phyloP scores from a whole-genome alignment of 2,888 invertebrate genomes.

The Trissonchulus latispiculum region DNA sequence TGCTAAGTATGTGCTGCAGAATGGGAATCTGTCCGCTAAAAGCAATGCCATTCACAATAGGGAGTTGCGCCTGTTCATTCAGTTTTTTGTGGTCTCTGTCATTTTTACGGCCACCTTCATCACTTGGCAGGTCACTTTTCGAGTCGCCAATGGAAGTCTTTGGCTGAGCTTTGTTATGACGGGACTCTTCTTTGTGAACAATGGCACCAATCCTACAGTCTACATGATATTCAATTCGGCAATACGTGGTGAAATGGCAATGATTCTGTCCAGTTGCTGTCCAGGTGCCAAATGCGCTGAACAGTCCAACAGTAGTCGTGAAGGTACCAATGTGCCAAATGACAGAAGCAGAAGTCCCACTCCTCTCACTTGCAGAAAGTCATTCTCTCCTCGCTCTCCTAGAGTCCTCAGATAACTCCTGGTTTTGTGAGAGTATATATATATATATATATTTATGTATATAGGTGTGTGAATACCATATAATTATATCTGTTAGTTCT shows the following conservation, averaged over 20 bases:
- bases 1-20: neutral
- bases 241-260: constrained; percentile 32
- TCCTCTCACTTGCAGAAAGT: neutral
- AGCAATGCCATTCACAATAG: neutral
- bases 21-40: neutral
- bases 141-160: constrained; percentile 27
- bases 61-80: constrained; percentile 24
- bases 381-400: too few species aligned
- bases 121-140: constrained; percentile 39
- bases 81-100: constrained; percentile 40
- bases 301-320: neutral
- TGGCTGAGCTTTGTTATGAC: constrained; percentile 40
- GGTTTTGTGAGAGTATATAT: too few species aligned
- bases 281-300: neutral
- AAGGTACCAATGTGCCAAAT: neutral
- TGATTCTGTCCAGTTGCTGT: neutral
- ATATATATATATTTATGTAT: too few species aligned
- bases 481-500: too few species aligned
- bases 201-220: constrained; percentile 39
- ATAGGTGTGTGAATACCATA: too few species aligned
- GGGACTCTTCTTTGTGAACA: constrained; percentile 39
- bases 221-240: constrained; percentile 39
- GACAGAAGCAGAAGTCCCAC: neutral
- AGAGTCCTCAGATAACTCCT: too few species aligned
- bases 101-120: constrained; percentile 39